Conservation (phyloP, 2,113 vertebrate species). For the Pelecanus crispus region DNA sequence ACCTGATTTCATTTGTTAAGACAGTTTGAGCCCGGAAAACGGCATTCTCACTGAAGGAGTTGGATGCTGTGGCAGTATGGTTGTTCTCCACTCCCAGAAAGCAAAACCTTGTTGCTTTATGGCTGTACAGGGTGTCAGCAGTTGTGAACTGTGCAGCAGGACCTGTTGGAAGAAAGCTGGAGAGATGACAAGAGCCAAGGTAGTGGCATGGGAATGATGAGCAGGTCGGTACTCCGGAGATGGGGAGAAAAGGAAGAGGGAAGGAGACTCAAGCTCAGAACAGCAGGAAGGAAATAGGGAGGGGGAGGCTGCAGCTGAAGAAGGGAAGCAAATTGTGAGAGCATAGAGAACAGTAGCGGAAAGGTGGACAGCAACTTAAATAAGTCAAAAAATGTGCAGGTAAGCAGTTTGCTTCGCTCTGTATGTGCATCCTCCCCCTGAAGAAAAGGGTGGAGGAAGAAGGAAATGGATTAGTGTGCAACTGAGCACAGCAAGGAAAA, state of each 20-base stretch:
- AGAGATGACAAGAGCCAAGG: background rate
- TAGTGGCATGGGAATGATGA: background rate
- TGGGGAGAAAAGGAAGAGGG: background rate
- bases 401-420: background rate
- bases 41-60: background rate
- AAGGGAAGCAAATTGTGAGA: background rate
- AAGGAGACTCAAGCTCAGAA: background rate
- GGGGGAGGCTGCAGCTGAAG: background rate
- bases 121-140: background rate
- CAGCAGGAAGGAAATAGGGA: background rate
- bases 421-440: accelerated
- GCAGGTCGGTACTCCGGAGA: background rate
- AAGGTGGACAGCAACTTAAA: background rate
- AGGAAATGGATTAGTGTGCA: background rate
- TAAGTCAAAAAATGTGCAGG: background rate
- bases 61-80: background rate
- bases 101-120: background rate
- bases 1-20: background rate
- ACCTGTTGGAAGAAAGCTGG: background rate
- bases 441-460: background rate
- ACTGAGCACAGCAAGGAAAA: background rate
- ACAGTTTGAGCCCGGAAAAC: background rate
- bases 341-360: background rate
- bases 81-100: background rate
- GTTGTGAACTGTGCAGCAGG: background rate